Evolutionary conservation across 1,140 invertebrate genomes (phyloP), one percentile per base, ranked within the genome.

Genomic region (Anthonomus grandis): DNA sequence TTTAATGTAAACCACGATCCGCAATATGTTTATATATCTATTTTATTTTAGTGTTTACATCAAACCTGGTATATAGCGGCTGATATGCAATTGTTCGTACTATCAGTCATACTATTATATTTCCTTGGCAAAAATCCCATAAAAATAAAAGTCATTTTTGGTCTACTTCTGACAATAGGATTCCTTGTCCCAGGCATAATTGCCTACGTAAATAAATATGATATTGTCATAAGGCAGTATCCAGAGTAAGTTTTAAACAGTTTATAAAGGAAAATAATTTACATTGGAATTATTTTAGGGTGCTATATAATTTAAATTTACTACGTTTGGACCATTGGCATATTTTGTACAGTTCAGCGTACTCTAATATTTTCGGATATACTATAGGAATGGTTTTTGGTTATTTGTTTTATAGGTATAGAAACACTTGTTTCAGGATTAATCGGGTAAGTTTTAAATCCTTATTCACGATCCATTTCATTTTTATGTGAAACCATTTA

Each of bases 41-140:
- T n/a, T n/a, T n/a, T 25, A 38, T 65, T 70, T 44, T 47, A 71
- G 71, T 76, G 76, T 62, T 54, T 75, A 19, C 61, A 55, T 8
- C 73, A 75, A 54, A 66, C 70, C 12, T 77, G 76, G 76, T 76
- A 75, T 58, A 55, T 76, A 12, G 66, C 73, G 18, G 66, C 69
- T 1, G 75, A 76, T 55, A 76, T 74, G 63, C 75, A 76, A 41
- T 60, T 75, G 21, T 74, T 68, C 53, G 59, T 66, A 38, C 24
- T 75, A 6, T 67, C 70, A 9, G 67, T 75, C 39, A 24, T 76
- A 1, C 61, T 76, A 18, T 24, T 69, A 12, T 41, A 25, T 13
- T 13, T 64, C 8, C 48, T 62, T 15, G 54, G 19, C 18, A 62
- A 62, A 38, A 54, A 45, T 48, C 50, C 59, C n/a, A 47, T 36